phyloP scores from a whole-genome alignment of 2,113 vertebrate genomes.

The Ornithorhynchus anatinus region DNA sequence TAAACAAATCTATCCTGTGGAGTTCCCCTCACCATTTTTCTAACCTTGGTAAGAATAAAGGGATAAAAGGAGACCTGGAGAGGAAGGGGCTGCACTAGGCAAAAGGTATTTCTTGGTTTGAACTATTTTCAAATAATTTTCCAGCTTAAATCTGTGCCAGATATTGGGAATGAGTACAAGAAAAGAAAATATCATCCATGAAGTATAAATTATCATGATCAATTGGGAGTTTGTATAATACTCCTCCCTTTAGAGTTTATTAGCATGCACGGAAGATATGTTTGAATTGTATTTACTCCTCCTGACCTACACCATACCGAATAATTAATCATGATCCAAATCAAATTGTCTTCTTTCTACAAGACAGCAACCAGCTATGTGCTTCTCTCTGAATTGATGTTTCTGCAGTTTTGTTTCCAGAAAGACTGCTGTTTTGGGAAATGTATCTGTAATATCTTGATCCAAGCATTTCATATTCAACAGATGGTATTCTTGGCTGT shows the following conservation, averaged over 20 bases:
- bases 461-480: conserved; percentile 75
- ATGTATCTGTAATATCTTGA: conserved; percentile 71
- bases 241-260: conserved; percentile 15
- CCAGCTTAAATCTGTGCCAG: too few species aligned
- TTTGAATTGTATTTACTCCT: conserved; percentile 36
- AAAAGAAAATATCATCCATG: background rate
- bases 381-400: conserved; percentile 45
- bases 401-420: conserved; percentile 66
- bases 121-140: too few species aligned
- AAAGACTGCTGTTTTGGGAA: conserved; percentile 71
- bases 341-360: conserved; percentile 42
- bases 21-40: too few species aligned
- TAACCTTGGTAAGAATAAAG: too few species aligned
- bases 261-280: conserved; percentile 12
- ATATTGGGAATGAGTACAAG: too few species aligned
- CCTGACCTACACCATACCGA: background rate
- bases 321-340: conserved; percentile 50
- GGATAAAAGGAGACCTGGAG: too few species aligned
- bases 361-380: conserved; percentile 47
- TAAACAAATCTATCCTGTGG: too few species aligned
- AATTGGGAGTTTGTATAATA: background rate
- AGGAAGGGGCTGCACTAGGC: too few species aligned
- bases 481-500: conserved; percentile 76
- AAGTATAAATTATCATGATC: background rate
- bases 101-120: too few species aligned